phyloP scores from a whole-genome alignment of 2,113 vertebrate genomes.

The Podocnemis expansa region DNA sequence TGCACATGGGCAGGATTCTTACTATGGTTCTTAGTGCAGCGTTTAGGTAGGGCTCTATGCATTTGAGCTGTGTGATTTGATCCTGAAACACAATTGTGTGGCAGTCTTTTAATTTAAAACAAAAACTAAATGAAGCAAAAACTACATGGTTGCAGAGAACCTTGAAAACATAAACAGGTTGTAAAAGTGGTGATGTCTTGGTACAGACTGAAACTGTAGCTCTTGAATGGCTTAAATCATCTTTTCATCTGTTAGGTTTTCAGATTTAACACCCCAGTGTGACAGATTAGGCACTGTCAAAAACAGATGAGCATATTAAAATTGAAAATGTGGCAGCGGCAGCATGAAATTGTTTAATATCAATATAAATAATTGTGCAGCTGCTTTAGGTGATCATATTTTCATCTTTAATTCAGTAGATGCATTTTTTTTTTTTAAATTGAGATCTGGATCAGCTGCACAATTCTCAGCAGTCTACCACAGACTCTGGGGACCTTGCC shows the following conservation, averaged over 20 bases:
- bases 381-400: not conserved
- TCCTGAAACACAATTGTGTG: not conserved
- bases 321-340: not conserved
- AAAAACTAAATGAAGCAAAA: not conserved
- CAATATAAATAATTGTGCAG: not conserved
- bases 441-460: not conserved
- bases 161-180: not conserved
- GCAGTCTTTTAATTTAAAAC: not conserved
- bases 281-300: not conserved
- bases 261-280: not conserved
- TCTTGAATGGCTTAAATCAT: not conserved
- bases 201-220: not conserved
- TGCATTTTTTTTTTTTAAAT: too few relatives aligned
- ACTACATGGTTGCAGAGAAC: not conserved
- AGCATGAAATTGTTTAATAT: not conserved
- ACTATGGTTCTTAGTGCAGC: not conserved
- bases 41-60: not conserved
- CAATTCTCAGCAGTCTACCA: not conserved
- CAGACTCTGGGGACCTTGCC: not conserved
- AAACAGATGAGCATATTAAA: not conserved
- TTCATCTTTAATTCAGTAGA: too few relatives aligned
- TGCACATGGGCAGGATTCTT: not conserved
- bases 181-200: not conserved
- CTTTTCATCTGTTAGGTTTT: not conserved
- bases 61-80: not conserved